phyloP scores from a whole-genome alignment of 2,797 vertebrate genomes.

The Thalassophryne amazonica region DNA sequence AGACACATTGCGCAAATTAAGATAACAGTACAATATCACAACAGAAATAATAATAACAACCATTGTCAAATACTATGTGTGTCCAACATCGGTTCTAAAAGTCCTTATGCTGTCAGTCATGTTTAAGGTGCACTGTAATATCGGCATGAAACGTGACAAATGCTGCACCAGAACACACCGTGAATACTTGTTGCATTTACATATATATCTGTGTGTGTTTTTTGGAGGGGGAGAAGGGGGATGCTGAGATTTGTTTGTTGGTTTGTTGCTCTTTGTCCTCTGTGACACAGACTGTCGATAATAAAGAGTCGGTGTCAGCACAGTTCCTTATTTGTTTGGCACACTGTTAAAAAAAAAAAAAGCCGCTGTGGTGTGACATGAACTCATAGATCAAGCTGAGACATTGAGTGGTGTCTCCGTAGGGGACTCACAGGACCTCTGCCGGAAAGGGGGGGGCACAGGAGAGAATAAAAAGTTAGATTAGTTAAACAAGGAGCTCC shows the following conservation, averaged over 20 bases:
- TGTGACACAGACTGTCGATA: conserved; percentile 14
- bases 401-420: conserved; percentile 44
- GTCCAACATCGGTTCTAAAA: conserved; percentile 63
- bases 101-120: conserved; percentile 79
- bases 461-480: background rate
- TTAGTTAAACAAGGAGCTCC: no score
- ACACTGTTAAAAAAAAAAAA: conserved; percentile 55
- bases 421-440: conserved; percentile 76
- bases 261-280: conserved; percentile 22
- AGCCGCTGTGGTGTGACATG: conserved; percentile 48
- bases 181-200: conserved; percentile 52
- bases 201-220: conserved; percentile 25
- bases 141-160: conserved; percentile 65
- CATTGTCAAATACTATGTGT: conserved; percentile 69
- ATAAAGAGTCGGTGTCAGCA: conserved; percentile 29
- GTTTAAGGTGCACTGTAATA: conserved; percentile 90
- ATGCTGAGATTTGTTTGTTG: background rate
- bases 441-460: conserved; percentile 3
- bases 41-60: conserved; percentile 69
- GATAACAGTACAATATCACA: conserved; percentile 68
- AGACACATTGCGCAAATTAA: conserved; percentile 71
- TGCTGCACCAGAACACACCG: conserved; percentile 62
- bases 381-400: conserved; percentile 51
- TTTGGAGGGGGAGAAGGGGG: background rate
- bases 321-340: conserved; percentile 68